phyloP scores from a whole-genome alignment of 2,888 invertebrate species.

The Drosophila colorata region DNA sequence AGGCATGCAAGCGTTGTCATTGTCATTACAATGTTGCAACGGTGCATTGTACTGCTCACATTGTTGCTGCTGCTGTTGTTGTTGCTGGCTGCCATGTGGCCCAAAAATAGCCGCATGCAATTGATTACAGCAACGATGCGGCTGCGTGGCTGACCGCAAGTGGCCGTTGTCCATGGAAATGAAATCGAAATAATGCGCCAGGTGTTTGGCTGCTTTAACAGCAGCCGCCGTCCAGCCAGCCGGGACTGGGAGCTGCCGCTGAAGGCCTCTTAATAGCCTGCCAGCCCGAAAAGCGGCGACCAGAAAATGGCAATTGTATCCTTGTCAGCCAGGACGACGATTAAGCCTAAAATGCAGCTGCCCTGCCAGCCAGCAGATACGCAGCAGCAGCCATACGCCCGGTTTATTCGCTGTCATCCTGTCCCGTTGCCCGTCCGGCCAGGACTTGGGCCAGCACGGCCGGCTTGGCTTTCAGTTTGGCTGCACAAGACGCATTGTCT shows the following conservation, averaged over 20 bases:
- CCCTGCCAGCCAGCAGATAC: conserved; percentile 17
- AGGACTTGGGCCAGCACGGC: background rate
- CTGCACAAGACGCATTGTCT: conserved; percentile 53
- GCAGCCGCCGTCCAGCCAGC: conserved; percentile 1
- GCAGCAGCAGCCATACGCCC: conserved; percentile 13
- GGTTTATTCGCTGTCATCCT: background rate
- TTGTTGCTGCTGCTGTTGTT: conserved; percentile 2
- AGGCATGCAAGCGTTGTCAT: conserved; percentile 16
- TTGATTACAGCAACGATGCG: conserved; percentile 71
- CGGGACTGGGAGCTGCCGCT: conserved; percentile 28
- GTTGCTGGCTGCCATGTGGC: conserved; percentile 18
- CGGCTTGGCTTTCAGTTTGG: conserved; percentile 22
- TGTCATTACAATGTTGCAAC: conserved; percentile 43
- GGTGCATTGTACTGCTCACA: conserved; percentile 14
- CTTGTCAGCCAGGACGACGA: conserved; percentile 32
- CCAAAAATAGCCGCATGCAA: conserved; percentile 74
- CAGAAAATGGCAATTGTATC: conserved; percentile 40
- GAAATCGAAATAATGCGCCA: conserved; percentile 63
- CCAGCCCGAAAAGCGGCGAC: background rate
- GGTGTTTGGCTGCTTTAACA: conserved; percentile 44
- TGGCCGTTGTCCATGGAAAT: conserved; percentile 41
- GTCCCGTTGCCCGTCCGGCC: background rate
- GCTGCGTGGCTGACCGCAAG: conserved; percentile 38
- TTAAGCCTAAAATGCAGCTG: conserved; percentile 59
- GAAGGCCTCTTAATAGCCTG: conserved; percentile 38